These are phyloP conservation scores for Potorous gilbertii DNA, from an alignment of 2,797 vertebrate genomes.

Conservation along the genomic window DNA sequence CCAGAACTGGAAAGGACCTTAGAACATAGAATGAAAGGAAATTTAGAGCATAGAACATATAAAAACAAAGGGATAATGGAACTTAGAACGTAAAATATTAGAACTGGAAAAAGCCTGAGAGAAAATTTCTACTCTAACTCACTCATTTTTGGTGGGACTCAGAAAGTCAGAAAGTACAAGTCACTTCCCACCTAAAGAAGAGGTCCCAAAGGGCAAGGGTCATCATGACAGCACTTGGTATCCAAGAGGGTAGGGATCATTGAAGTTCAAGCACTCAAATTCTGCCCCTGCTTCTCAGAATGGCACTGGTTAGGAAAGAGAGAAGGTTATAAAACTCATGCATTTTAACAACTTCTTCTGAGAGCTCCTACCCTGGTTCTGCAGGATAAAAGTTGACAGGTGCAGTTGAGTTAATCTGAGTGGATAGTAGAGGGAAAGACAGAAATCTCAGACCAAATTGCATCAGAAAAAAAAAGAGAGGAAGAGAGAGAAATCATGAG, in stretches of 20 bases:
- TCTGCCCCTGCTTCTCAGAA: conserved; percentile 33
- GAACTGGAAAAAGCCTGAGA: not conserved
- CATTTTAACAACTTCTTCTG: conserved; percentile 82
- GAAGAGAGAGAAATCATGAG: conserved; percentile 77
- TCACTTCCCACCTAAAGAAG: not conserved
- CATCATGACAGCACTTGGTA: not conserved
- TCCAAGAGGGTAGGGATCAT: not conserved
- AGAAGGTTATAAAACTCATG: conserved; percentile 72
- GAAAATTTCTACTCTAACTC: not conserved
- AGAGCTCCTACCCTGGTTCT: conserved; percentile 38
- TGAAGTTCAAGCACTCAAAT: not conserved
- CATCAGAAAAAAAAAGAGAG: conserved; percentile 72
- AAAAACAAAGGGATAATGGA: not conserved
- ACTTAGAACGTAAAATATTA: not conserved
- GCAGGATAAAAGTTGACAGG: conserved; percentile 83
- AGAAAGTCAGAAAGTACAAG: not conserved
- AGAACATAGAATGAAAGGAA: not conserved
- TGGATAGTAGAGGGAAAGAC: conserved; percentile 85
- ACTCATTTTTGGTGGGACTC: not conserved
- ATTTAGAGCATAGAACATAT: not conserved
- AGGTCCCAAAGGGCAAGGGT: not conserved
- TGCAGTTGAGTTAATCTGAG: conserved; percentile 86
- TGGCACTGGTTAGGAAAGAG: conserved; percentile 62
- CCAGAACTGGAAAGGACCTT: not conserved
- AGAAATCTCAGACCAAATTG: conserved; percentile 84